Evolutionary conservation across 2,797 vertebrate genomes (phyloP).

Genomic region (Anguilla pacifica): DNA sequence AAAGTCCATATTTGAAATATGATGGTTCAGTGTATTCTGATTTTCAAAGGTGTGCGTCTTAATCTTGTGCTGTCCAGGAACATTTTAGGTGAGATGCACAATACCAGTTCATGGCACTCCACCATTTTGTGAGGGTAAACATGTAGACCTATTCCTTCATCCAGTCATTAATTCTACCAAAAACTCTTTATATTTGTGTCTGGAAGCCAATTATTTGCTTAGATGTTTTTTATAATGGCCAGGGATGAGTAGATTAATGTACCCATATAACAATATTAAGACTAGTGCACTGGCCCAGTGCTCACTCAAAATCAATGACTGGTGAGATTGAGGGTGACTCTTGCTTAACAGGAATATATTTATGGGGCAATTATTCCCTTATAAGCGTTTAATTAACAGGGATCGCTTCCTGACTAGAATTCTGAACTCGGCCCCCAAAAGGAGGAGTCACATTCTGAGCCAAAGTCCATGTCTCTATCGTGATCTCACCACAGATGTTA

Average conservation of each 20-base stretch:
- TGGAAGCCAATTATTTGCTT: neutral
- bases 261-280: neutral
- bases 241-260: neutral
- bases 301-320: neutral
- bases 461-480: neutral
- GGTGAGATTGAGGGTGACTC: neutral
- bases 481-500: neutral
- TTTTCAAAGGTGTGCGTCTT: neutral
- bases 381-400: neutral
- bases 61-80: neutral
- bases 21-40: neutral
- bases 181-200: neutral
- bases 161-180: neutral
- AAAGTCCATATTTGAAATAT: neutral
- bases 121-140: neutral
- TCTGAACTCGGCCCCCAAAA: neutral
- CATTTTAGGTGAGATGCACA: neutral
- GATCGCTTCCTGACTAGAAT: neutral
- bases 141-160: neutral
- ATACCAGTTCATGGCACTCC: neutral
- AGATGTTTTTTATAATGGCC: neutral
- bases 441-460: neutral
- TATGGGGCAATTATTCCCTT: neutral
- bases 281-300: neutral
- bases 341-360: conserved; percentile 2